A percentile compares a stretch with the other conserved stretches of the same genome.
Evolutionary conservation across 2,888 invertebrate species (phyloP).

Genomic region (Kryphioiulus occultus): DNA sequence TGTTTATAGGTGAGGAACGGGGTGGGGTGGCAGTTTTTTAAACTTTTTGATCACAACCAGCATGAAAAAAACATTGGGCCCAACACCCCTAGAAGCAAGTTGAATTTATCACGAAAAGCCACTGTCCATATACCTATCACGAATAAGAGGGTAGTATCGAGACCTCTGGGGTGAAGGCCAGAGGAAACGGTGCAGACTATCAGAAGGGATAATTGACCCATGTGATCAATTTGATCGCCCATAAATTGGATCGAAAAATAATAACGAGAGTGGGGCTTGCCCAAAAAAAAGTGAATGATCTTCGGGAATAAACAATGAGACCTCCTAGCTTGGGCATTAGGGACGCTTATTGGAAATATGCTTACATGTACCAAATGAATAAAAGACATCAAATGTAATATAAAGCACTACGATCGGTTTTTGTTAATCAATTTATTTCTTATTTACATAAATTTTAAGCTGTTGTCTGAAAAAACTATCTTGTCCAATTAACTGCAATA

Average conservation of each 20-base stretch:
- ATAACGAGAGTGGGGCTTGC: neutral
- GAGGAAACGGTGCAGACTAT: conserved; percentile 46
- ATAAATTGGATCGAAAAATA: conserved; percentile 32
- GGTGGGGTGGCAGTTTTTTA: conserved; percentile 7
- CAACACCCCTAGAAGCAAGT: neutral
- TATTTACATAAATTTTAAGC: too few species aligned
- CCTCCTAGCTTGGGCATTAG: neutral
- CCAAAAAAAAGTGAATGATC: neutral
- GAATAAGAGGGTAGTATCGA: neutral
- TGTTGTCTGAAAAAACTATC: too few species aligned
- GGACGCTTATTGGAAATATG: neutral
- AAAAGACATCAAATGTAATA: neutral
- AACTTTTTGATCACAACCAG: conserved; percentile 2
- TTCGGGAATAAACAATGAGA: neutral
- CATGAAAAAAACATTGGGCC: neutral
- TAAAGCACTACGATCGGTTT: neutral
- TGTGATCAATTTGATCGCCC: conserved; percentile 39
- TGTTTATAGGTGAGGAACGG: conserved; percentile 10
- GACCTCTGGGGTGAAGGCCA: conserved; percentile 45
- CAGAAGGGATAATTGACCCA: conserved; percentile 44
- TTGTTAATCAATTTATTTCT: neutral
- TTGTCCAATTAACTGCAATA: too few species aligned
- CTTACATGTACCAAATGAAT: too few species aligned
- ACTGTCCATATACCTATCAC: neutral
- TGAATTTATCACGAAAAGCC: neutral